phyloP scores from a whole-genome alignment of 2,888 invertebrate species.

The Thysanoteuthis rhombus region DNA sequence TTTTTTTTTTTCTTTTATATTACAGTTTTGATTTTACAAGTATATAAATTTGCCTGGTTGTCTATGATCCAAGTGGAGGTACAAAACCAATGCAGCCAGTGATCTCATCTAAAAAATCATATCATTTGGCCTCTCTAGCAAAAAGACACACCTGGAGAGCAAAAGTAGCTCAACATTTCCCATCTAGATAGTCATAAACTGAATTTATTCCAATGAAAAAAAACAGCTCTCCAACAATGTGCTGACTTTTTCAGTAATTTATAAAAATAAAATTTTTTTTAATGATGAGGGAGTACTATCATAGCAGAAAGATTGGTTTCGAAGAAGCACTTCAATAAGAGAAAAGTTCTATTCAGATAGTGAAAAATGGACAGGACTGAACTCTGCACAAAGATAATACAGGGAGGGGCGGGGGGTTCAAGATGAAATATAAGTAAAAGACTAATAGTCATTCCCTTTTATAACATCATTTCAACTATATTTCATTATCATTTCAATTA shows the following conservation, averaged over 20 bases:
- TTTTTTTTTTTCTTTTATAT: background rate
- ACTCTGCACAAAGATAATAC: too few relatives aligned
- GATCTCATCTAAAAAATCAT: background rate
- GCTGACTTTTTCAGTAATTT: background rate
- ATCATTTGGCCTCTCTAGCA: background rate
- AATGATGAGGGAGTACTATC: background rate
- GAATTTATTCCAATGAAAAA: background rate
- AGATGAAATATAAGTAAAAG: too few relatives aligned
- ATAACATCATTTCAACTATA: too few relatives aligned
- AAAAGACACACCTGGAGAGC: background rate
- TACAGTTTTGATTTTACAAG: too few relatives aligned
- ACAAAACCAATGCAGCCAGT: background rate
- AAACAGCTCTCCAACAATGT: background rate
- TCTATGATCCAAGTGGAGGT: background rate
- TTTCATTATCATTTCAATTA: too few relatives aligned
- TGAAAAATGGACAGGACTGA: background rate
- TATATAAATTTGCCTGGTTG: background rate
- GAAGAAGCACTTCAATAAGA: too few relatives aligned
- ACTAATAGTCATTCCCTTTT: too few relatives aligned
- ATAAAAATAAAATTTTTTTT: background rate
- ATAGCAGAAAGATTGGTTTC: background rate
- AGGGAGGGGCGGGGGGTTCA: too few relatives aligned
- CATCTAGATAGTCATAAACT: background rate
- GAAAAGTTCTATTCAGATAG: background rate
- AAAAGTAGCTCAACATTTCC: background rate